Evolutionary conservation across 2,888 invertebrate species (phyloP).

Genomic region (Charanyca ferruginea): DNA sequence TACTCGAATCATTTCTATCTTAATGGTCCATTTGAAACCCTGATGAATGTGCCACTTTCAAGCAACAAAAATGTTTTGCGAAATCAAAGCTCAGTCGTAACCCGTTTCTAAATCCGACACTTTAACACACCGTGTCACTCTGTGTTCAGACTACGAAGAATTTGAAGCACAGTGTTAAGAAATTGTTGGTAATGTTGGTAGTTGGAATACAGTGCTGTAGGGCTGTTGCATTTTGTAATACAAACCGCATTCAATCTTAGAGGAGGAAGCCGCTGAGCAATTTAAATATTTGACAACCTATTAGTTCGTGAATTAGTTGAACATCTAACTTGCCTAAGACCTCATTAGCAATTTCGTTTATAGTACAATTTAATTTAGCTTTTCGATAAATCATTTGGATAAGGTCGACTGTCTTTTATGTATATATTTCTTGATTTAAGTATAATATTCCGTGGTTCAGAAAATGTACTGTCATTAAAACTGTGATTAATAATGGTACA

Average conservation of each 20-base stretch:
- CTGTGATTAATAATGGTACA: conserved; percentile 33
- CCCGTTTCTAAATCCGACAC: conserved; percentile 51
- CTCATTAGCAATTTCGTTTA: conserved; percentile 59
- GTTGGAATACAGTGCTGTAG: conserved; percentile 64
- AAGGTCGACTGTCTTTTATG: conserved; percentile 13
- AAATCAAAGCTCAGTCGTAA: conserved; percentile 56
- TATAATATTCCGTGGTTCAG: not conserved
- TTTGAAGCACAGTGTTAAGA: conserved; percentile 55
- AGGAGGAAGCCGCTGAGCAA: conserved; percentile 82
- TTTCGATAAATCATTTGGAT: conserved; percentile 27
- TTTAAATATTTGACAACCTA: conserved; percentile 86
- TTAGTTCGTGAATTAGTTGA: conserved; percentile 72
- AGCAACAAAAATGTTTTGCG: conserved; percentile 64
- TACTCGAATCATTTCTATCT: conserved; percentile 40
- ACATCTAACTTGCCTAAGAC: conserved; percentile 59
- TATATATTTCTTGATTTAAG: conserved; percentile 29
- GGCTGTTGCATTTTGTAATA: conserved; percentile 77
- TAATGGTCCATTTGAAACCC: conserved; percentile 56
- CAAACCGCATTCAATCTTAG: conserved; percentile 86
- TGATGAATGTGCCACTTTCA: conserved; percentile 55
- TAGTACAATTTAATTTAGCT: conserved; percentile 40
- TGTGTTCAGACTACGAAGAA: conserved; percentile 37
- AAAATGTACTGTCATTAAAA: conserved; percentile 22
- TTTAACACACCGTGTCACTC: conserved; percentile 38
- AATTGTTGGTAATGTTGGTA: conserved; percentile 49